A percentile compares a stretch with the other conserved stretches of the same genome.
phyloP scores from a whole-genome alignment of 2,113 vertebrate genomes.

The Elephas maximus region DNA sequence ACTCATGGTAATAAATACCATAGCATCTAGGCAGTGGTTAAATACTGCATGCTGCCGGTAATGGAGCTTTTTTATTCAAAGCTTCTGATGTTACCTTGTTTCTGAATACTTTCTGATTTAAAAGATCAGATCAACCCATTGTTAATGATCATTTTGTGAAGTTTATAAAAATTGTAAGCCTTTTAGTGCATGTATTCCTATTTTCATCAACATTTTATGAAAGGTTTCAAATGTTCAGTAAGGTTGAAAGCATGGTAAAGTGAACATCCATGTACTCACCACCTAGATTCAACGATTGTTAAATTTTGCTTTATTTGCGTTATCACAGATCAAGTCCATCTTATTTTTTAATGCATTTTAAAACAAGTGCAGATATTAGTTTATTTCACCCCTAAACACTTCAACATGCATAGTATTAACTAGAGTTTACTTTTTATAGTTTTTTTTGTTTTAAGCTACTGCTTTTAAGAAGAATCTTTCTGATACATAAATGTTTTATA shows the following conservation, averaged over 20 bases:
- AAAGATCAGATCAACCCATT: neutral
- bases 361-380: neutral
- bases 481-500: neutral
- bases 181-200: neutral
- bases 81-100: constrained; percentile 24
- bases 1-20: neutral
- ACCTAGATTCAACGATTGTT: neutral
- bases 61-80: neutral
- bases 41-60: neutral
- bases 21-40: neutral
- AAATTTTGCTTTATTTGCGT: neutral
- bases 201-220: constrained; percentile 14
- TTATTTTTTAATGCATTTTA: constrained; percentile 56
- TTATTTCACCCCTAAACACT: neutral
- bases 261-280: neutral
- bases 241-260: constrained; percentile 17
- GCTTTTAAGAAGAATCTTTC: constrained; percentile 8
- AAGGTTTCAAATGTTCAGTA: neutral
- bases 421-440: constrained; percentile 53
- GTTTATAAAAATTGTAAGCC: constrained; percentile 32
- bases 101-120: constrained; percentile 33
- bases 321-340: neutral
- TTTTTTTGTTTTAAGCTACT: constrained; percentile 48
- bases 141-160: constrained; percentile 21
- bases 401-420: neutral